Evolutionary conservation across 2,113 vertebrate genomes (phyloP).

Genomic region (Pseudorhombus dupliciocellatus): DNA sequence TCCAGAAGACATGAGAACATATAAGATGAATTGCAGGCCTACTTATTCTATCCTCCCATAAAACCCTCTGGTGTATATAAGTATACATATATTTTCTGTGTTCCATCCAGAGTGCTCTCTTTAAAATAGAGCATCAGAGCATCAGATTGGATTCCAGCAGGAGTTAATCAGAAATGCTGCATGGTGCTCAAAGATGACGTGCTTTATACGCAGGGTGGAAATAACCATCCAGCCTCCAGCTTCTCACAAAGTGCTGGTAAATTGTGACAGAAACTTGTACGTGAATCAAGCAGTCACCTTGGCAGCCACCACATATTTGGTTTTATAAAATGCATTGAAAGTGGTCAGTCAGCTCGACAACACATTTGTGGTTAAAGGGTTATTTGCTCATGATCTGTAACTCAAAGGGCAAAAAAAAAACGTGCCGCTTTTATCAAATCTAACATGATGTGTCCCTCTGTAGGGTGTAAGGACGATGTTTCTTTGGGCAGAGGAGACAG

Average conservation of each 20-base stretch:
- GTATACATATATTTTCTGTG: neutral
- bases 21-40: neutral
- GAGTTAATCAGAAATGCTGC: constrained; percentile 56
- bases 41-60: neutral
- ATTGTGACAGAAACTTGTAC: constrained; percentile 18
- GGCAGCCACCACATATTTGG: neutral
- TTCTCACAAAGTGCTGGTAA: constrained; percentile 24
- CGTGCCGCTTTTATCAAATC: neutral
- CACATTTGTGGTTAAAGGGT: neutral
- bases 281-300: constrained; percentile 4
- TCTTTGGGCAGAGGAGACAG: constrained; percentile 28
- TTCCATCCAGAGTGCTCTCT: constrained; percentile 12
- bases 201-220: constrained; percentile 40
- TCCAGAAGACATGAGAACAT: constrained; percentile 2
- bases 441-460: neutral
- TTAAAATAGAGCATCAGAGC: constrained; percentile 26
- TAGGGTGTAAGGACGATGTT: neutral
- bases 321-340: neutral
- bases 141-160: constrained; percentile 57
- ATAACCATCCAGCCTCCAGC: constrained; percentile 37
- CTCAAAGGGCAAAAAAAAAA: neutral
- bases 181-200: constrained; percentile 42
- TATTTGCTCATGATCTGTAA: neutral
- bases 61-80: constrained; percentile 28
- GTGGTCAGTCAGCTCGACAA: neutral